These are phyloP conservation scores for Dolomedes plantarius DNA, from an alignment of 2,888 invertebrate species.

Conservation along the genomic window DNA sequence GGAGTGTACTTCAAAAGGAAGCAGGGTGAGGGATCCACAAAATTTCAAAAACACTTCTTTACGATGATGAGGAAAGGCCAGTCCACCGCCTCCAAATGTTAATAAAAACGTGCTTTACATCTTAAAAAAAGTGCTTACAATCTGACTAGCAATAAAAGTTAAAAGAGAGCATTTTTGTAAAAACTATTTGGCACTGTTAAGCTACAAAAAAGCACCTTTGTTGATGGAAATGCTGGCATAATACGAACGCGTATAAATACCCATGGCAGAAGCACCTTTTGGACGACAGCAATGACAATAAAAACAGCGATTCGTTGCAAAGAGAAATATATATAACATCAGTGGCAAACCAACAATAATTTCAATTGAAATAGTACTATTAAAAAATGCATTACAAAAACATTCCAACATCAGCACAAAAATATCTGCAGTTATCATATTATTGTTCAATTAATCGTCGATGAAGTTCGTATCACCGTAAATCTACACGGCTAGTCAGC, in stretches of 20 bases:
- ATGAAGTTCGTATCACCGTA: no score
- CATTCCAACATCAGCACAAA: slow-evolving; percentile 36
- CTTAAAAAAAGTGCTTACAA: slow-evolving; percentile 23
- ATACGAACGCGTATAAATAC: slow-evolving; percentile 15
- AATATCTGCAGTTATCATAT: slow-evolving; percentile 46
- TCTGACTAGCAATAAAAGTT: slow-evolving; percentile 39
- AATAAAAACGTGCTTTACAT: slow-evolving; percentile 1
- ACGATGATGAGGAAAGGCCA: background rate
- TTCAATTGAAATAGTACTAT: slow-evolving; percentile 30
- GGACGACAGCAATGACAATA: slow-evolving; percentile 49
- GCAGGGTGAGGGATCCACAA: no score
- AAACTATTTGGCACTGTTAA: slow-evolving; percentile 53
- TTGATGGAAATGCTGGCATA: slow-evolving; percentile 29
- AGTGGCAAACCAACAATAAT: slow-evolving; percentile 28
- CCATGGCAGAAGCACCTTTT: slow-evolving; percentile 58
- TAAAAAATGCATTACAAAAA: slow-evolving; percentile 21
- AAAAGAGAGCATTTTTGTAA: slow-evolving; percentile 43
- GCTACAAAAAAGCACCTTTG: slow-evolving; percentile 64
- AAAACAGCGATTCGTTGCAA: slow-evolving; percentile 61
- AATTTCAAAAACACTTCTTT: no score
- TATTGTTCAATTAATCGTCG: no score
- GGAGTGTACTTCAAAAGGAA: no score
- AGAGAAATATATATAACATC: slow-evolving; percentile 29
- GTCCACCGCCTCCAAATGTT: background rate
- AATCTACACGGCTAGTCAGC: no score